Percentiles rank a stretch among this genome's conserved stretches.
phyloP scores from a whole-genome alignment of 2,113 vertebrate genomes.

The Aleadryas rufinucha region DNA sequence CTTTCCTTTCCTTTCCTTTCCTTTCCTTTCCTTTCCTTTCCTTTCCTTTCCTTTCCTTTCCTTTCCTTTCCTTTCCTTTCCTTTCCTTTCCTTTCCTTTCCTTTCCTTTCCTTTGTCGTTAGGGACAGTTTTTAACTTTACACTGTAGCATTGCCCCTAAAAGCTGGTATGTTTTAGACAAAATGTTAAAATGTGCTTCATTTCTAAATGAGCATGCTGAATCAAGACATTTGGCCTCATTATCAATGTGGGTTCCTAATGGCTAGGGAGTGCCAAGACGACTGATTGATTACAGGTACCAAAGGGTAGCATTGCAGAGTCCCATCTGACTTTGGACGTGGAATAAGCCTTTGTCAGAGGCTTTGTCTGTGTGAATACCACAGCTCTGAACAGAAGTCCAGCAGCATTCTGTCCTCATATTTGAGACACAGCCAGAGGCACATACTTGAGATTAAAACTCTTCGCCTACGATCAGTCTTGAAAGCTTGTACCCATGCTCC shows the following conservation, averaged over 20 bases:
- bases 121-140: background rate
- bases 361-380: background rate
- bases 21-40: rapidly evolving
- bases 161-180: background rate
- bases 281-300: background rate
- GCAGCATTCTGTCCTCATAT: background rate
- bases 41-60: too few relatives aligned
- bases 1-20: too few relatives aligned
- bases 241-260: background rate
- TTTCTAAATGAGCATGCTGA: background rate
- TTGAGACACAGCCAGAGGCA: background rate
- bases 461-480: rapidly evolving
- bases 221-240: background rate
- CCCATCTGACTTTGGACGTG: background rate
- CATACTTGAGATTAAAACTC: background rate
- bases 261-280: background rate
- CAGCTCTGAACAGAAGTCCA: background rate
- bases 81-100: rapidly evolving
- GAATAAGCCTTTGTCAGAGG: background rate
- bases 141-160: background rate
- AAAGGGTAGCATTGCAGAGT: background rate
- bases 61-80: too few relatives aligned
- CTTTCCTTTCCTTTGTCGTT: background rate
- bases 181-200: background rate
- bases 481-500: background rate